Evolutionary conservation across 2,888 invertebrate genomes (phyloP).

Genomic region (Autographa gamma): DNA sequence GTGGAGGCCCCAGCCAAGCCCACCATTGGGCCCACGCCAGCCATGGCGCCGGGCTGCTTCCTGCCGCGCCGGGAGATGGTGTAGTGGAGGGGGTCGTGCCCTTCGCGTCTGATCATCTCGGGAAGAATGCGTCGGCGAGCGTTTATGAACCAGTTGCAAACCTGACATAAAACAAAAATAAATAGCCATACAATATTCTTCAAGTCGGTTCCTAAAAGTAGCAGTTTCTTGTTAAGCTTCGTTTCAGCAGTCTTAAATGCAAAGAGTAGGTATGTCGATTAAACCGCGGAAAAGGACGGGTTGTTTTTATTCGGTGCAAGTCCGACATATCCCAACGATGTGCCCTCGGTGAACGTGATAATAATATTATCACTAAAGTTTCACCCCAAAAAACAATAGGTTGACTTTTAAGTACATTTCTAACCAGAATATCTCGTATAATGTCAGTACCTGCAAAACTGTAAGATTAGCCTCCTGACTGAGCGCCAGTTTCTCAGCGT

Average conservation of each 20-base stretch:
- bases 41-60: conserved; percentile 87
- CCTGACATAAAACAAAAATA: conserved; percentile 67
- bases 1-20: conserved; percentile 68
- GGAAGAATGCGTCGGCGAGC: conserved; percentile 97
- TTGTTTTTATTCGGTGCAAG: too few relatives aligned
- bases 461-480: conserved; percentile 96
- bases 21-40: conserved; percentile 72
- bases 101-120: conserved; percentile 97
- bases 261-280: too few relatives aligned
- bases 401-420: too few relatives aligned
- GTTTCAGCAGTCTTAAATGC: too few relatives aligned
- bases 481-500: conserved; percentile 95
- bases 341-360: too few relatives aligned
- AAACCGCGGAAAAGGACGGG: too few relatives aligned
- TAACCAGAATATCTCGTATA: too few relatives aligned
- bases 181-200: background rate
- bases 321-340: too few relatives aligned
- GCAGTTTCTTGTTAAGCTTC: too few relatives aligned
- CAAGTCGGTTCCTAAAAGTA: background rate
- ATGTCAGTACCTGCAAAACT: conserved; percentile 92
- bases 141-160: conserved; percentile 99
- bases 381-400: too few relatives aligned
- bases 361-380: too few relatives aligned
- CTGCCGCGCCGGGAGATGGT: conserved; percentile 96
- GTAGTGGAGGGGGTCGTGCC: conserved; percentile 96